phyloP scores from a whole-genome alignment of 1,140 invertebrate genomes.

The Dermatophagoides farinae region DNA sequence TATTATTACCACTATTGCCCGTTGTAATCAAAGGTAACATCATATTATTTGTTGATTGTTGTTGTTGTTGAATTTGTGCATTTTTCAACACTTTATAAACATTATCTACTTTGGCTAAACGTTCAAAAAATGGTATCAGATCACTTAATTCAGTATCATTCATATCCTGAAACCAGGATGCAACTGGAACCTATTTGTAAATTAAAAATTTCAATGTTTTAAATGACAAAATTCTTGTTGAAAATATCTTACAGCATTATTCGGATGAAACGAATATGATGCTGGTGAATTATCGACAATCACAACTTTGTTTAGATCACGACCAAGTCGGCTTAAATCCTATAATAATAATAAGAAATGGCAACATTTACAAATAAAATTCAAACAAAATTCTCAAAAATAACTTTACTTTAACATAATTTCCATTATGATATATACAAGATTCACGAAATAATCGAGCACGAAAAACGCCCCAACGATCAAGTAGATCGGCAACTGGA shows the following conservation, averaged over 20 bases:
- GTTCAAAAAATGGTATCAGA: slow-evolving; percentile 85
- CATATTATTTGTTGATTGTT: no score
- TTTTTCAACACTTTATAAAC: slow-evolving; percentile 57
- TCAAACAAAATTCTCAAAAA: not conserved
- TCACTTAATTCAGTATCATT: slow-evolving; percentile 81
- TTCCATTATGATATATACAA: slow-evolving; percentile 97
- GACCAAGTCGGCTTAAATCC: slow-evolving; percentile 88
- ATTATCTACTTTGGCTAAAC: slow-evolving; percentile 76
- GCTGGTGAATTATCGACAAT: slow-evolving; percentile 99
- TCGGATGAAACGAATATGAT: slow-evolving; percentile 99
- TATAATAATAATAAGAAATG: slow-evolving; percentile 17
- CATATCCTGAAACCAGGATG: slow-evolving; percentile 94
- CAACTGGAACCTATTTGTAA: slow-evolving; percentile 66
- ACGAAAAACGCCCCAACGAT: slow-evolving; percentile 92
- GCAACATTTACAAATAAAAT: not conserved
- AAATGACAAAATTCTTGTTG: not conserved
- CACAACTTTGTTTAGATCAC: slow-evolving; percentile 85
- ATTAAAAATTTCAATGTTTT: not conserved
- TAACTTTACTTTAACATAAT: slow-evolving; percentile 69
- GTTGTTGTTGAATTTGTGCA: not conserved
- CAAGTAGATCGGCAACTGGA: slow-evolving; percentile 91
- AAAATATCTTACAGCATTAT: slow-evolving; percentile 75
- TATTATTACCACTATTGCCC: no score
- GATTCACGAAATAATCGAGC: slow-evolving; percentile 92
- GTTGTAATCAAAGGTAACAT: no score